A percentile compares a stretch with the other conserved stretches of the same genome.
Evolutionary conservation across 2,888 invertebrate species (phyloP).

Genomic region (Rhyacophila evoluta): DNA sequence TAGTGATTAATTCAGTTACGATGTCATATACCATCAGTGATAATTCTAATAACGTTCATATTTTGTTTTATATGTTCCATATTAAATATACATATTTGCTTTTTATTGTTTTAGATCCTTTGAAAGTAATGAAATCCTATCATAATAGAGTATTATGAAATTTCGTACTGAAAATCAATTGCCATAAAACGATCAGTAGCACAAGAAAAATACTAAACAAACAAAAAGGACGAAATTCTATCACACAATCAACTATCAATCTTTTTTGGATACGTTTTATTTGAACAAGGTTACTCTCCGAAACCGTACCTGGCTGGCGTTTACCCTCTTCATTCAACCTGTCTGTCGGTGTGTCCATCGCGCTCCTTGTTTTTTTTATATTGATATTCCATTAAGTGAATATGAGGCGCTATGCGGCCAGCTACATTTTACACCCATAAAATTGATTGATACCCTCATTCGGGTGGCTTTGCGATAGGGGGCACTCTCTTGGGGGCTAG

Average conservation of each 20-base stretch:
- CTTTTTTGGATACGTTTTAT: constrained; percentile 9
- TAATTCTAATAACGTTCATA: too few species aligned
- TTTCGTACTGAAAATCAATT: not conserved
- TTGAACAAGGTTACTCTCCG: not conserved
- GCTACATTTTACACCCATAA: constrained; percentile 54
- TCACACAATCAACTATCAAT: not conserved
- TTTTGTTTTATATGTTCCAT: too few species aligned
- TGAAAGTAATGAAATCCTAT: too few species aligned
- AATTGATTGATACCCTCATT: constrained; percentile 53
- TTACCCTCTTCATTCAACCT: constrained; percentile 9
- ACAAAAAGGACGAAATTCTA: not conserved
- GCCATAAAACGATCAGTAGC: not conserved
- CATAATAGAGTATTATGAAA: too few species aligned
- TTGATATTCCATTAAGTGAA: constrained; percentile 53
- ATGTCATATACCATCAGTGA: too few species aligned
- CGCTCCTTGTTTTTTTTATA: constrained; percentile 33
- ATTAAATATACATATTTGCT: too few species aligned
- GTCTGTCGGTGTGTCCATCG: constrained; percentile 22
- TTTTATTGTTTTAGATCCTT: too few species aligned
- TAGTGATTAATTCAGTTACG: too few species aligned
- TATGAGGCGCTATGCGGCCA: constrained; percentile 36
- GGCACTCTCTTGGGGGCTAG: not conserved
- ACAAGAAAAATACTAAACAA: not conserved
- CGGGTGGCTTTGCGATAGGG: constrained; percentile 25
- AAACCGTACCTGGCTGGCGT: not conserved